phyloP scores from a whole-genome alignment of 2,888 invertebrate genomes.

The Hoplodrina ambigua region DNA sequence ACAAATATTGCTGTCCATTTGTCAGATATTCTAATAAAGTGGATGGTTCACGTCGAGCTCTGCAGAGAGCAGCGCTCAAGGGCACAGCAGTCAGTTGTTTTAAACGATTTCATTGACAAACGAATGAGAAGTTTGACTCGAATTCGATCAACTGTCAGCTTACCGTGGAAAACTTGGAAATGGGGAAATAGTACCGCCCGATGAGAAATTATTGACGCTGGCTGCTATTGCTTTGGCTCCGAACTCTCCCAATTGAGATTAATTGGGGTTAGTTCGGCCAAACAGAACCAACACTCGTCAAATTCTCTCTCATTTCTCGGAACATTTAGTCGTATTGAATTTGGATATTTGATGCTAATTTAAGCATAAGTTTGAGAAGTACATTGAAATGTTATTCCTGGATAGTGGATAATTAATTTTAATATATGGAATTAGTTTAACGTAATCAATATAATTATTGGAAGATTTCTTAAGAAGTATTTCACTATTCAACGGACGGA shows the following conservation, averaged over 20 bases:
- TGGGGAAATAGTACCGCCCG: conserved; percentile 9
- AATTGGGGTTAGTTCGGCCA: not conserved
- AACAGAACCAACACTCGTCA: too few relatives aligned
- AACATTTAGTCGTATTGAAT: too few relatives aligned
- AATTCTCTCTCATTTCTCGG: too few relatives aligned
- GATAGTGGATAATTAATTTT: too few relatives aligned
- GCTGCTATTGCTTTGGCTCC: not conserved
- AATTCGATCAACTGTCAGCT: conserved; percentile 19
- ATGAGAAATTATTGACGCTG: not conserved
- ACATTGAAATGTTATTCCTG: too few relatives aligned
- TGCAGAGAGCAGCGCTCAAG: not conserved
- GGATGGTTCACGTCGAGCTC: too few relatives aligned
- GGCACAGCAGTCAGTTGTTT: conserved; percentile 3
- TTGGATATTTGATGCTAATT: too few relatives aligned
- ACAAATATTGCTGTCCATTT: not conserved
- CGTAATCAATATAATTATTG: too few relatives aligned
- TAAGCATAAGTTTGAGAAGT: too few relatives aligned
- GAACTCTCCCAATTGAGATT: conserved; percentile 24
- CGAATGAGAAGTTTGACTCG: conserved; percentile 9
- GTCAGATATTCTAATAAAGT: conserved; percentile 6
- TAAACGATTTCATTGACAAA: conserved; percentile 13
- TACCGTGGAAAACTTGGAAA: not conserved
- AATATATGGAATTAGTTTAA: too few relatives aligned
- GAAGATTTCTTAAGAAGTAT: not conserved
- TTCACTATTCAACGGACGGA: not conserved